Evolutionary conservation across 2,113 vertebrate species (phyloP).

Genomic region (Hipposideros armiger): DNA sequence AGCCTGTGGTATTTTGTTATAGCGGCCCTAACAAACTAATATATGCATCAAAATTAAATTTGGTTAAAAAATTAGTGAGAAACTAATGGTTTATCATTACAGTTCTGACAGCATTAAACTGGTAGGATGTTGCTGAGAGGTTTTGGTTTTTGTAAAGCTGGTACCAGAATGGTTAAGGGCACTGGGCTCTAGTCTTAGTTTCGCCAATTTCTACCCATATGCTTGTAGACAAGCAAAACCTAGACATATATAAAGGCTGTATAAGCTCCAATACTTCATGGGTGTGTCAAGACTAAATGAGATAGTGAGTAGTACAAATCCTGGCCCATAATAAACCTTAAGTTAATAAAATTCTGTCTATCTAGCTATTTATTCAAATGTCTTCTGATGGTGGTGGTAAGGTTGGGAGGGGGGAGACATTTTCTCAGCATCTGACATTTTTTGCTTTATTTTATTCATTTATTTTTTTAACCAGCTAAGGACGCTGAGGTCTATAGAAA

Average conservation of each 20-base stretch:
- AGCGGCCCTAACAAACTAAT: slow-evolving; percentile 21
- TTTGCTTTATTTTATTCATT: not conserved
- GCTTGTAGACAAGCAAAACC: slow-evolving; percentile 9
- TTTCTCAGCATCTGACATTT: slow-evolving; percentile 52
- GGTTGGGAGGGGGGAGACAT: not conserved
- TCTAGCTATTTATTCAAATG: not conserved
- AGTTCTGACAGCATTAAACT: slow-evolving; percentile 26
- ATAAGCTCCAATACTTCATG: not conserved
- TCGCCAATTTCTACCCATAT: slow-evolving; percentile 5
- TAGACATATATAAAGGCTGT: not conserved
- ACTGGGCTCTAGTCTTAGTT: not conserved
- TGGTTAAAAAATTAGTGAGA: slow-evolving; percentile 18
- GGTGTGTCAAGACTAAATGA: not conserved
- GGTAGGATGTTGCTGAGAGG: not conserved
- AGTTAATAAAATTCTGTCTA: not conserved
- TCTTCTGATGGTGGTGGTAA: not conserved
- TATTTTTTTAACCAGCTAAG: not conserved
- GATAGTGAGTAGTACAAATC: not conserved
- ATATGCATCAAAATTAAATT: slow-evolving; percentile 37
- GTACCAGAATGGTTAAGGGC: slow-evolving; percentile 30
- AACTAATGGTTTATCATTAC: not conserved
- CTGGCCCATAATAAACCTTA: not conserved
- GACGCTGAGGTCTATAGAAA: not conserved
- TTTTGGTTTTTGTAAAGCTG: slow-evolving; percentile 35
- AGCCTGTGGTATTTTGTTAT: not conserved